These are phyloP conservation scores for Cerceris ruficornis DNA, from an alignment of 2,888 invertebrate genomes.

Conservation along the genomic window DNA sequence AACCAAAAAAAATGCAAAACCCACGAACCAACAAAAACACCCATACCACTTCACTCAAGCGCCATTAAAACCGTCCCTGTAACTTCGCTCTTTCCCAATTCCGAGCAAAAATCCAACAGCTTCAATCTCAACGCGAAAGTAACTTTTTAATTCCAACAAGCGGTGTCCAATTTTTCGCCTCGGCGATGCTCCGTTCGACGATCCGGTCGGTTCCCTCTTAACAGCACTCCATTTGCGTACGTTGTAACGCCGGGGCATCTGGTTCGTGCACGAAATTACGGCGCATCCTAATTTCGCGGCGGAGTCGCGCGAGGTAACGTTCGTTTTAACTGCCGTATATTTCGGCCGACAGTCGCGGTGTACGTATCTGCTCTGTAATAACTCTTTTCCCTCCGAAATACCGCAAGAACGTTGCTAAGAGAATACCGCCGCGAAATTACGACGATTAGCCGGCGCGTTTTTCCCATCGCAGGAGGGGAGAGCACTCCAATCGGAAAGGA, in stretches of 20 bases:
- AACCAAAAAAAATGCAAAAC: too few relatives aligned
- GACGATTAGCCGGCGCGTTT: slow-evolving; percentile 23
- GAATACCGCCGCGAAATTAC: slow-evolving; percentile 31
- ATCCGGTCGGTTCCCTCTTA: too few relatives aligned
- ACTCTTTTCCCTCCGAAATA: slow-evolving; percentile 67
- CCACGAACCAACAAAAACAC: too few relatives aligned
- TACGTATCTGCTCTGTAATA: slow-evolving; percentile 47
- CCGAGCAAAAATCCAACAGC: too few relatives aligned
- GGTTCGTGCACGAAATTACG: slow-evolving; percentile 26
- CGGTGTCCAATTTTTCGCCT: too few relatives aligned
- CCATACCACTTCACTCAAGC: too few relatives aligned
- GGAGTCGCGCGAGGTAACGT: slow-evolving; percentile 10
- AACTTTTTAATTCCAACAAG: too few relatives aligned
- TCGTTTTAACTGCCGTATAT: slow-evolving; percentile 34
- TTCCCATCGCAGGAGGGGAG: not conserved
- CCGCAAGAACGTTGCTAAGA: slow-evolving; percentile 31
- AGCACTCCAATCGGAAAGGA: not conserved
- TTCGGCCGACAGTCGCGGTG: slow-evolving; percentile 20
- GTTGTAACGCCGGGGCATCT: too few relatives aligned
- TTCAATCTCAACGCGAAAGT: too few relatives aligned
- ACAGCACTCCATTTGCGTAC: not conserved
- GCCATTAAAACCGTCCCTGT: too few relatives aligned
- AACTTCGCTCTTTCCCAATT: too few relatives aligned
- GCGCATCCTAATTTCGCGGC: slow-evolving; percentile 37
- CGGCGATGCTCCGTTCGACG: too few relatives aligned